phyloP scores from a whole-genome alignment of 2,888 invertebrate species.

The Phytoseiulus persimilis region DNA sequence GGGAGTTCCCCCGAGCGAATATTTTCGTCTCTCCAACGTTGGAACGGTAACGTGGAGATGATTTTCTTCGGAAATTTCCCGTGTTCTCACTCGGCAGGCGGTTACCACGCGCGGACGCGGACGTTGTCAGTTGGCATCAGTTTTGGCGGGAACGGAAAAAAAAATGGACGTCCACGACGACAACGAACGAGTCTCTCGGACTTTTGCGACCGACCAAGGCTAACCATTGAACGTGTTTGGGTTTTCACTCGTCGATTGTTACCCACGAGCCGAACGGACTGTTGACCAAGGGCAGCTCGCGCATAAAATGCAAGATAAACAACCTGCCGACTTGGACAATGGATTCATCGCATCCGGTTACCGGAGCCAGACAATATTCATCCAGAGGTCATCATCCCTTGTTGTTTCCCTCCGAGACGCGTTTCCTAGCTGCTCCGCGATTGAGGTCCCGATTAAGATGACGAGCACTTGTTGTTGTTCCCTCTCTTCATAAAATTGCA shows the following conservation, averaged over 20 bases:
- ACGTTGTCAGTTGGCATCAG: background rate
- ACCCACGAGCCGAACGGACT: background rate
- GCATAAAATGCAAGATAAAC: constrained; percentile 5
- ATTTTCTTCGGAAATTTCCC: background rate
- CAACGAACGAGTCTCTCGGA: background rate
- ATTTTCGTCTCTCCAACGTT: background rate
- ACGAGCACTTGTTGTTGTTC: no score
- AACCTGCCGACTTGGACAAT: background rate
- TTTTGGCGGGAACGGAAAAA: background rate
- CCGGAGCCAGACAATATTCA: background rate
- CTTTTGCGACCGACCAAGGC: background rate
- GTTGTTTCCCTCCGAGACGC: background rate
- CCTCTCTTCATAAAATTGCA: no score
- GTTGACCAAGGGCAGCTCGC: background rate
- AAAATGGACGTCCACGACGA: background rate
- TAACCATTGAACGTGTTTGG: background rate
- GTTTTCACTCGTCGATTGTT: background rate
- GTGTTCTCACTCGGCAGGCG: background rate
- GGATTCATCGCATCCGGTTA: background rate
- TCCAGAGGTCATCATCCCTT: background rate
- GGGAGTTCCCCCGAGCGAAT: background rate
- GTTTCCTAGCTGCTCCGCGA: no score
- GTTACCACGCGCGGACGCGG: background rate
- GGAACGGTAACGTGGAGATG: background rate
- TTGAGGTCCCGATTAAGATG: no score